Evolutionary conservation across 1,140 invertebrate species (phyloP).

Genomic region (Solen grandis): DNA sequence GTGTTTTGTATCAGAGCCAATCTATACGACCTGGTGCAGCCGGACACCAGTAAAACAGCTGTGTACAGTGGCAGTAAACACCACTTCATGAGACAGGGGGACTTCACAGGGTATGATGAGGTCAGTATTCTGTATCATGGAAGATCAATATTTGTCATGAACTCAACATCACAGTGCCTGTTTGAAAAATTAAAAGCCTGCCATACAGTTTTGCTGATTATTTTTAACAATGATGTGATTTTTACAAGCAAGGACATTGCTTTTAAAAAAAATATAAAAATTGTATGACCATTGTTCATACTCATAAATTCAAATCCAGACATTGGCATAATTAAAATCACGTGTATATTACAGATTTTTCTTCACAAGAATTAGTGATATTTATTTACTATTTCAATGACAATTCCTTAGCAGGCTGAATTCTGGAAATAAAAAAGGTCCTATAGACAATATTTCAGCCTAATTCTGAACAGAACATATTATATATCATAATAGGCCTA

Average conservation of each 20-base stretch:
- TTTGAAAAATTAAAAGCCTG: neutral
- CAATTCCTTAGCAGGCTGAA: too few species aligned
- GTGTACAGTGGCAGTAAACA: conserved; percentile 68
- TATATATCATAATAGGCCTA: too few species aligned
- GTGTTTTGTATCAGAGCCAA: conserved; percentile 53
- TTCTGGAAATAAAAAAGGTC: too few species aligned
- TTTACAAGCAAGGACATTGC: too few species aligned
- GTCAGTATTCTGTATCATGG: neutral
- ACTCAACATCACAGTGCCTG: neutral
- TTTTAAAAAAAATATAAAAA: neutral
- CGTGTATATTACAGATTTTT: too few species aligned
- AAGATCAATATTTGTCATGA: neutral
- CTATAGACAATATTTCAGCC: too few species aligned
- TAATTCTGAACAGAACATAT: too few species aligned
- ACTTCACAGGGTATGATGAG: conserved; percentile 49
- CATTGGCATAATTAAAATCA: too few species aligned
- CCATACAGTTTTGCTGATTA: neutral
- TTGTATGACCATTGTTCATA: neutral
- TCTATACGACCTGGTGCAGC: conserved; percentile 48
- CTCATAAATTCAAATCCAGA: neutral
- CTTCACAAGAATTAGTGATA: too few species aligned
- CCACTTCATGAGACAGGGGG: conserved; percentile 43
- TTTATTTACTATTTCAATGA: too few species aligned
- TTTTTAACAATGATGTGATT: too few species aligned
- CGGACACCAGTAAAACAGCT: conserved; percentile 62